These are phyloP conservation scores for Peromyscus melanophrys DNA, from an alignment of 2,797 vertebrate species.

Conservation along the genomic window DNA sequence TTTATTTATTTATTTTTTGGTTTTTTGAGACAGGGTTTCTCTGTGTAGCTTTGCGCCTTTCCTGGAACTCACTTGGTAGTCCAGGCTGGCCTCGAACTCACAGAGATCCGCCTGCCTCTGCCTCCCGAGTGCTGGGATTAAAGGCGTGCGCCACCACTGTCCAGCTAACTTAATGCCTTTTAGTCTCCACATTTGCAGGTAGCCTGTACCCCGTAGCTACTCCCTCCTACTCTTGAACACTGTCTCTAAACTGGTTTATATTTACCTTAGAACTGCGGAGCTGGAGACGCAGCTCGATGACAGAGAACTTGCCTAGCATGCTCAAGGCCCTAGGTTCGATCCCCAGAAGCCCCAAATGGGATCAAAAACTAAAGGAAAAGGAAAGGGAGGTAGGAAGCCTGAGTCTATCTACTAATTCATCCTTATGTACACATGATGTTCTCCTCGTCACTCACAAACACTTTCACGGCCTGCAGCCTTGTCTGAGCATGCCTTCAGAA, in stretches of 20 bases:
- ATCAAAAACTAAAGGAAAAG: neutral
- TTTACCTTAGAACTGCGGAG: neutral
- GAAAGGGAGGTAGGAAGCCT: neutral
- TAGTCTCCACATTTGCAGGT: neutral
- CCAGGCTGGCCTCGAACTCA: too few species aligned
- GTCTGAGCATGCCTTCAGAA: neutral
- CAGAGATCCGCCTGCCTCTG: too few species aligned
- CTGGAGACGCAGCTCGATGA: neutral
- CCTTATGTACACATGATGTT: rapidly evolving
- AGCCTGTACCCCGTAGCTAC: neutral
- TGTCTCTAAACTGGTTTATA: neutral
- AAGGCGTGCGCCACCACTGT: too few species aligned
- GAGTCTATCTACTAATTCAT: neutral
- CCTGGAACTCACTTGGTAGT: too few species aligned
- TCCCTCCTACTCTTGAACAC: neutral
- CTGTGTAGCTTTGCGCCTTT: too few species aligned
- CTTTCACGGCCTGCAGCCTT: neutral
- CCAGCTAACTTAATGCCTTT: neutral
- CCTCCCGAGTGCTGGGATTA: too few species aligned
- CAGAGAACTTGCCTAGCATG: neutral
- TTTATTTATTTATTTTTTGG: too few species aligned
- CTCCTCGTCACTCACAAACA: neutral
- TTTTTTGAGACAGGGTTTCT: too few species aligned
- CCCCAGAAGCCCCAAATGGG: neutral
- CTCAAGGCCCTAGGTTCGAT: neutral